phyloP scores from a whole-genome alignment of 2,888 invertebrate species.

The Chymomyza amoena region DNA sequence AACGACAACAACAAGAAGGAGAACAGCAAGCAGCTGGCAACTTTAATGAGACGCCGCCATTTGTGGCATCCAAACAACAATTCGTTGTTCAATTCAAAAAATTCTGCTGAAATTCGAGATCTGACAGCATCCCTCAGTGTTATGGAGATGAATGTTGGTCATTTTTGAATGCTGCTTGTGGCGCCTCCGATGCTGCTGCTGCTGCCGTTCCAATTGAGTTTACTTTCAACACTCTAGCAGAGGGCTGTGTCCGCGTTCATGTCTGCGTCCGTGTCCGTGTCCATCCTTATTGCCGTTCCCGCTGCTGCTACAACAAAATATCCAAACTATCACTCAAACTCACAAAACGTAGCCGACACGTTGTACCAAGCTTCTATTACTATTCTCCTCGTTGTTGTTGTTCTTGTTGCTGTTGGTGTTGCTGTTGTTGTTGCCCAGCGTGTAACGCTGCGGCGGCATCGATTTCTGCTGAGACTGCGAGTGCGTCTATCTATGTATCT shows the following conservation, averaged over 20 bases:
- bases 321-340: constrained; percentile 4
- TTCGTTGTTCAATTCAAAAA: background rate
- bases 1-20: background rate
- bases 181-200: background rate
- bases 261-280: background rate
- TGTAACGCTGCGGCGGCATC: constrained; percentile 3
- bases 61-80: background rate
- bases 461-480: constrained; percentile 2
- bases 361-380: background rate
- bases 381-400: constrained; percentile 1
- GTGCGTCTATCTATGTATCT: background rate
- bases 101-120: background rate
- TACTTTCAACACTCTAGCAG: background rate
- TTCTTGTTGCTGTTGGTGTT: too few relatives aligned
- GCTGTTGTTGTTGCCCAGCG: constrained; percentile 4
- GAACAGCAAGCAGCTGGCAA: background rate
- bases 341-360: background rate
- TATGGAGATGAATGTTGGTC: constrained; percentile 2
- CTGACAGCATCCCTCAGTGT: background rate
- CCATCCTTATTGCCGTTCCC: background rate
- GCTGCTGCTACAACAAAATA: background rate
- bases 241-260: background rate
- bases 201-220: background rate
- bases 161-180: background rate
- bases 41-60: background rate